Evolutionary conservation across 2,113 vertebrate genomes (phyloP).

Genomic region (Mirounga angustirostris): DNA sequence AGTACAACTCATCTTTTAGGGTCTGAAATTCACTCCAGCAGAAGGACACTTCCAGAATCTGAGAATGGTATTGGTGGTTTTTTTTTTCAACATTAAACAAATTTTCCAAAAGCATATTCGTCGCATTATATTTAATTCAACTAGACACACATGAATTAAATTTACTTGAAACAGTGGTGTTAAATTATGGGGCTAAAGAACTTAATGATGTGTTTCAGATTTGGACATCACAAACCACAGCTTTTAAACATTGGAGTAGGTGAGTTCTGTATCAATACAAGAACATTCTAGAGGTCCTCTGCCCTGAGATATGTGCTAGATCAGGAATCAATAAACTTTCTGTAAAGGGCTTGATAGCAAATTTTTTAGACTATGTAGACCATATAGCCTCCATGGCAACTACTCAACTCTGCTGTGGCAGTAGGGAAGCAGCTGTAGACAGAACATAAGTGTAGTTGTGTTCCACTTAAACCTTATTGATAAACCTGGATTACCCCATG

Average conservation of each 20-base stretch:
- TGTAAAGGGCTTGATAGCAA: neutral
- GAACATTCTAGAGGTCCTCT: neutral
- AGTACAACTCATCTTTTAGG: neutral
- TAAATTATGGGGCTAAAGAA: slow-evolving; percentile 29
- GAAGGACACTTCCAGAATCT: neutral
- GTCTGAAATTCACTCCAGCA: neutral
- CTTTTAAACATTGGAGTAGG: neutral
- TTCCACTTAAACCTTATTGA: neutral
- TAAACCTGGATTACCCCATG: neutral
- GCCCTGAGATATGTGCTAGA: neutral
- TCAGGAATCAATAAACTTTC: neutral
- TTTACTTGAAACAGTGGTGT: slow-evolving; percentile 38
- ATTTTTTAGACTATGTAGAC: neutral
- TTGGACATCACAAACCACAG: slow-evolving; percentile 16
- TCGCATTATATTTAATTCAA: slow-evolving; percentile 32
- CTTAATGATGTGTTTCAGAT: slow-evolving; percentile 15
- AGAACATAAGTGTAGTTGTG: neutral
- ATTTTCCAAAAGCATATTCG: slow-evolving; percentile 48
- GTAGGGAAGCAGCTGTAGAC: neutral
- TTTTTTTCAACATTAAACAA: slow-evolving; percentile 8
- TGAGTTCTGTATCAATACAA: neutral
- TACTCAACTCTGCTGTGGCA: neutral
- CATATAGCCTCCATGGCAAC: neutral
- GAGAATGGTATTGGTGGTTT: neutral
- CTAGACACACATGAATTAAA: slow-evolving; percentile 37